Evolutionary conservation across 2,797 vertebrate genomes (phyloP), one percentile per base, ranked within the genome.

Genomic region (Pseudomugil gertrudae): DNA sequence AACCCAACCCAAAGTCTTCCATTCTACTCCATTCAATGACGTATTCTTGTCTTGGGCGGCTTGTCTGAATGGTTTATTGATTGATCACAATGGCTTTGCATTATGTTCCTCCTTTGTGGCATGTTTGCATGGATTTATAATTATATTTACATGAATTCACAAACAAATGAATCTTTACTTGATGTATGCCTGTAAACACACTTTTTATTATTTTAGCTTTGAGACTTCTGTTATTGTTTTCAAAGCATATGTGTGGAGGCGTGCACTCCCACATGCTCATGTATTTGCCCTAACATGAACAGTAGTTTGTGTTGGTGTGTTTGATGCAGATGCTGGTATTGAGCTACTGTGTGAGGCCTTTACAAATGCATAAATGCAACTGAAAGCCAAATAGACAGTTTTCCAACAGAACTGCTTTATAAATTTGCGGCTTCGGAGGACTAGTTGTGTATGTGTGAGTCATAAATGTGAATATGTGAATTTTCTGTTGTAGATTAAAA

Each of bases 111-210:
- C 14, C 14, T 36, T 36, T 36, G 35, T 15, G 36, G 45, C 43
- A 38, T 35, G 60, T 36, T 55, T 74, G 73, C 38, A 58, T 69
- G 54, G 51, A 50, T 21, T 48, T 26, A 68, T 32, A 69, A 60
- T 64, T 27, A 61, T 53, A 72, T 76, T 76, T 78, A 66, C 53
- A 63, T 63, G 36, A 57, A 52, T 77, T 84, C 17, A 55, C 26
- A 11, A 2, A 57, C 57, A 55, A 72, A 80, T 64, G 58, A 26
- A 55, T 70, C 35, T 63, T 54, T 53, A 60, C 66, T 66, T 32
- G 59, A 78, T 62, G 17, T 52, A 59, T 14, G 53, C 38, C 38
- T 63, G 64, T 26, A 57, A 65, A 76, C 2, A 40, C 36, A 58
- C n/a, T 47, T 8, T 1, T 57, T 56, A 70, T 47, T 47, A 4